phyloP scores from a whole-genome alignment of 2,797 vertebrate genomes.

The Rhynchotus rufescens region DNA sequence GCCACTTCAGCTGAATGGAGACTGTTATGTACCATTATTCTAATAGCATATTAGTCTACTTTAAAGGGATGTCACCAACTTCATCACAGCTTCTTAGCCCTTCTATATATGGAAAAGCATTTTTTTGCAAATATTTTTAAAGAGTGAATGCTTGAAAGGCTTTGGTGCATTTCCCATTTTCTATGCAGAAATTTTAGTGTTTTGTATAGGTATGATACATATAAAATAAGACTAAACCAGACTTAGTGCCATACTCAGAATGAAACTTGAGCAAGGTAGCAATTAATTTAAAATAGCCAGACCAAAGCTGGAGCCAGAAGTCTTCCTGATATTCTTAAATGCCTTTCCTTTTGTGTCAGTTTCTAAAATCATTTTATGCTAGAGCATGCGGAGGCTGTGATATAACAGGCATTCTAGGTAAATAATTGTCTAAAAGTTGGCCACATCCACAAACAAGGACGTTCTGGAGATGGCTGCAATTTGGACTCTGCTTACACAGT shows the following conservation, averaged over 20 bases:
- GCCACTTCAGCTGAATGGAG: not conserved
- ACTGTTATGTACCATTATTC: not conserved
- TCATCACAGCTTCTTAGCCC: not conserved
- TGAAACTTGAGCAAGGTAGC: not conserved
- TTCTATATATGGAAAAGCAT: not conserved
- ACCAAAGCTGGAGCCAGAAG: not conserved
- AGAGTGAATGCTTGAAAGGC: not conserved
- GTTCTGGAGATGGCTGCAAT: not conserved
- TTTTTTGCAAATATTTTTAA: not conserved
- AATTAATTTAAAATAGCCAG: not conserved
- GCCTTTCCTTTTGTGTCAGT: not conserved
- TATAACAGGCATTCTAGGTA: not conserved
- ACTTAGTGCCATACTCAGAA: not conserved
- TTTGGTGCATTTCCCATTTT: not conserved
- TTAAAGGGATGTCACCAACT: not conserved
- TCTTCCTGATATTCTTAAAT: not conserved
- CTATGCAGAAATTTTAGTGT: not conserved
- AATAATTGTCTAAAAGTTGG: not conserved
- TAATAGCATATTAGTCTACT: not conserved
- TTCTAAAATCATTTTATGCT: not conserved
- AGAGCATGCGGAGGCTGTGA: not conserved
- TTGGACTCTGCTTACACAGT: not conserved
- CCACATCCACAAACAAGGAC: not conserved
- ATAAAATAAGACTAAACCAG: not conserved
- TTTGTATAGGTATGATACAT: not conserved